A percentile compares a stretch with the other conserved stretches of the same genome.
These are phyloP conservation scores for Microctenopoma lineatum DNA, from an alignment of 2,797 vertebrate species.

Conservation along the genomic window DNA sequence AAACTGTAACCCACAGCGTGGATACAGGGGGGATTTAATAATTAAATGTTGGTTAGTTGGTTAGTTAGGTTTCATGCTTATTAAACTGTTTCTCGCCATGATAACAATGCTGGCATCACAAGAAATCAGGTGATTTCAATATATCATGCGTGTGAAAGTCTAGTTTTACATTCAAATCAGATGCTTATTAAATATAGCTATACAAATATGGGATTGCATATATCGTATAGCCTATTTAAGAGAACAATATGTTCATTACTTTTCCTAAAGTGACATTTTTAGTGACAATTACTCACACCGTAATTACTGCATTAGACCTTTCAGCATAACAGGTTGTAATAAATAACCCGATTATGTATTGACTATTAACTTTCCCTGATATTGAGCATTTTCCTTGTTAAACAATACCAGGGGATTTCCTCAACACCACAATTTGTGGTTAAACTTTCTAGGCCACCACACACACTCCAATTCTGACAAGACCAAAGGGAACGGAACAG, in stretches of 20 bases:
- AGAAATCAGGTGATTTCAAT: background rate
- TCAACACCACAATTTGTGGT: constrained; percentile 51
- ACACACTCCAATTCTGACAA: constrained; percentile 42
- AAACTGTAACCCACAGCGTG: background rate
- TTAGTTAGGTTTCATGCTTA: constrained; percentile 10
- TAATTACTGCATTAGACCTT: background rate
- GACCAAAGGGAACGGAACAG: constrained; percentile 59
- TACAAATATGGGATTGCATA: background rate
- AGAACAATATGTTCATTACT: background rate
- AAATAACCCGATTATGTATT: constrained; percentile 14
- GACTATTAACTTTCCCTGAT: constrained; percentile 19
- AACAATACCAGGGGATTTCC: constrained; percentile 53
- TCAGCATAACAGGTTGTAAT: background rate
- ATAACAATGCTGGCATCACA: background rate
- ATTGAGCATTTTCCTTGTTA: constrained; percentile 31
- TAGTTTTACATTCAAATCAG: constrained; percentile 18
- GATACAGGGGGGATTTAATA: background rate
- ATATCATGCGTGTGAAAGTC: constrained; percentile 12
- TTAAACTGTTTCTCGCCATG: background rate
- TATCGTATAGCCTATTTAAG: constrained; percentile 2
- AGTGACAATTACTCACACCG: background rate
- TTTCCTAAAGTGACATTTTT: constrained; percentile 17
- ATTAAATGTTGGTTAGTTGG: background rate
- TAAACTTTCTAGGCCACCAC: constrained; percentile 46
- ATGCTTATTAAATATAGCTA: constrained; percentile 1